These are phyloP conservation scores for Paramuricea clavata DNA, from an alignment of 92 coral and sea anemone genomes.

Conservation along the genomic window DNA sequence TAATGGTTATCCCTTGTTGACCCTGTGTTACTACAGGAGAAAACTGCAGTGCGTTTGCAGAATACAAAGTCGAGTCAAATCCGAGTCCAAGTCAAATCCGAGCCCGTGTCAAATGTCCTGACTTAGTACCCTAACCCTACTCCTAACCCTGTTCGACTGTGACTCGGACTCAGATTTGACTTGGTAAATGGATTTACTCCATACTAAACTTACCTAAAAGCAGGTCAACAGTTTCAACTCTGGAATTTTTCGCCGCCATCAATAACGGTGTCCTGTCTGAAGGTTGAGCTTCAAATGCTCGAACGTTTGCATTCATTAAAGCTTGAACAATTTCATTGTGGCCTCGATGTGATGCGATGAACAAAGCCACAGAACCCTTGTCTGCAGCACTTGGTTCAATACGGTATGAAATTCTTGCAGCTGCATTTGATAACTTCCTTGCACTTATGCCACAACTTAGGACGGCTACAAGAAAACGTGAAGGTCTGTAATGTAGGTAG, in stretches of 20 bases:
- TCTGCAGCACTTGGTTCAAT: constrained; percentile 58
- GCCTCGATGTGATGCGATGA: constrained; percentile 86
- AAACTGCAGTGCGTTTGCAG: too few relatives aligned
- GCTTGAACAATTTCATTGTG: constrained; percentile 67
- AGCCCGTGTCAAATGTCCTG: too few relatives aligned
- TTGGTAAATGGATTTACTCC: too few relatives aligned
- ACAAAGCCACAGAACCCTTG: constrained; percentile 89
- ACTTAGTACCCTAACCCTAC: too few relatives aligned
- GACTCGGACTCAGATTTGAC: too few relatives aligned
- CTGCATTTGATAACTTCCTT: constrained; percentile 3
- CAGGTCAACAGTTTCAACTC: constrained; percentile 84
- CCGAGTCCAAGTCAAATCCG: too few relatives aligned
- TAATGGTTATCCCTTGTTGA: too few relatives aligned
- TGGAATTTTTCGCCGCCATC: constrained; percentile 78
- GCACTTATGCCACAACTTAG: constrained; percentile 69
- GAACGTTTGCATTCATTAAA: constrained; percentile 27
- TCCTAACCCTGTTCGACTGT: too few relatives aligned
- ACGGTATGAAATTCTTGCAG: background rate
- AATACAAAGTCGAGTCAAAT: too few relatives aligned
- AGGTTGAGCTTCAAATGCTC: constrained; percentile 65
- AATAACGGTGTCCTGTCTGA: constrained; percentile 92
- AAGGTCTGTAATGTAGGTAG: too few relatives aligned
- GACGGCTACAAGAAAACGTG: constrained; percentile 33
- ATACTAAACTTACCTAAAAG: constrained; percentile 85
- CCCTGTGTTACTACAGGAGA: too few relatives aligned